Evolutionary conservation across 2,888 invertebrate species (phyloP), one percentile per base, ranked within the genome.

Genomic region (Pinctada fucata): DNA sequence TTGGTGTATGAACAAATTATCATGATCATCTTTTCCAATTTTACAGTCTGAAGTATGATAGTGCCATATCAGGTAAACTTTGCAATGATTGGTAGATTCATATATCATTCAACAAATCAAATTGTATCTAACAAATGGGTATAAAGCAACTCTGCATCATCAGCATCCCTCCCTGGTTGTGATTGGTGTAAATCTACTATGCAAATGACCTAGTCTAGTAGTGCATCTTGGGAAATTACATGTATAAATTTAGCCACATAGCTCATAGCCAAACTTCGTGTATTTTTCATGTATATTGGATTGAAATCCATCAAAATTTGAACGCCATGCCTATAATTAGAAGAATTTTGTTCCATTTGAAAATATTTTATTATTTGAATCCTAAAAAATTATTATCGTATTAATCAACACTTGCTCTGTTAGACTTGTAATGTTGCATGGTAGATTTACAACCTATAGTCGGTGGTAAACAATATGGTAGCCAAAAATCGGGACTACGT

Each of bases 181-280:
- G 58, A 58, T 10, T 58, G 58, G 13, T 58, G 58, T 58, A 58
- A 58, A 58, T 58, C 58, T 58, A 58, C 58, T 58, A 58, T 58
- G 58, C 58, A 58, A 58, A 58, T 10, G 6, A 58, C 58, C 13
- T 58, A 58, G 58, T 13, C 13, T 58, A 58, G 58, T 58, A 58
- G 6, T 6, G 58, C 58, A 58, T 10, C 58, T 10, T 58, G 58
- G 6, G 13, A 13, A 13, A 58, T 58, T 58, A 10, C 13, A 58
- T 13, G 6, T 13, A 58, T 58, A 13, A 10, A 13, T 58, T 58
- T 58, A 58, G 8, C 6, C 58, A 13, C 13, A 58, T 58, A 58
- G 13, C 8, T 58, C 6, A 13, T 58, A 58, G 58, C 13, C 13
- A 58, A 10, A 58, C 8, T 58, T 6, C 58, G 31, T 31, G 31